Conservation (phyloP, 2,797 vertebrate genomes). For the Antennarius maculatus region DNA sequence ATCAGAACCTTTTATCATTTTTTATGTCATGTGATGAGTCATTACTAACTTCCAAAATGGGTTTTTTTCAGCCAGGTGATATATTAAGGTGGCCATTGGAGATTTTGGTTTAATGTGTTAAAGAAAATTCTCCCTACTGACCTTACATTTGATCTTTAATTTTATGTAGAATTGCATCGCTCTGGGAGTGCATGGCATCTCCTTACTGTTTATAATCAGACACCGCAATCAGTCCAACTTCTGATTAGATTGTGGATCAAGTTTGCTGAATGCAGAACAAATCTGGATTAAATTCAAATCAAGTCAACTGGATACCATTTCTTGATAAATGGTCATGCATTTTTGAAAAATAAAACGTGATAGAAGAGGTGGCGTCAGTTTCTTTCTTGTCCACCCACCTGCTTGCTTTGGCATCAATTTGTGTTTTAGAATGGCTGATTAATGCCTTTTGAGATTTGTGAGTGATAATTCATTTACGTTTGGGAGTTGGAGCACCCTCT, state of each 20-base stretch:
- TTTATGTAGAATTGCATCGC: conserved; percentile 11
- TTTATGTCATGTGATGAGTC: neutral
- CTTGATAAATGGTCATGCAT: conserved; percentile 39
- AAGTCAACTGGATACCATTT: conserved; percentile 21
- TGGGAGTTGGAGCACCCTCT: conserved; percentile 28
- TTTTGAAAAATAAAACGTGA: conserved; percentile 43
- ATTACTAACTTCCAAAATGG: conserved; percentile 17
- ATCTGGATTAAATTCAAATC: conserved; percentile 25
- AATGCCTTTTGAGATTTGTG: conserved; percentile 35
- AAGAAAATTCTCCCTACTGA: neutral
- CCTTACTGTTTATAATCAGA: conserved; percentile 9
- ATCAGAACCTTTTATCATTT: conserved; percentile 24
- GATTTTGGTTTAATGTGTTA: neutral
- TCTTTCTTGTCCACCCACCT: conserved; percentile 24
- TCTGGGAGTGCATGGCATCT: conserved; percentile 7
- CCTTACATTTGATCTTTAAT: conserved; percentile 14
- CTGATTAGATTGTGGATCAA: conserved; percentile 36
- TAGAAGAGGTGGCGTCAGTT: conserved; percentile 33
- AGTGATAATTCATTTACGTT: conserved; percentile 34
- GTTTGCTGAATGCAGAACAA: conserved; percentile 22
- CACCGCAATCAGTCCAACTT: conserved; percentile 21
- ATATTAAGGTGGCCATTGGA: neutral
- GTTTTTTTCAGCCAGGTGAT: neutral
- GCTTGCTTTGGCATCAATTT: conserved; percentile 57
- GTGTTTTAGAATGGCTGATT: conserved; percentile 40